Conservation (phyloP, 2,888 invertebrate species). For the Macaria liturata region DNA sequence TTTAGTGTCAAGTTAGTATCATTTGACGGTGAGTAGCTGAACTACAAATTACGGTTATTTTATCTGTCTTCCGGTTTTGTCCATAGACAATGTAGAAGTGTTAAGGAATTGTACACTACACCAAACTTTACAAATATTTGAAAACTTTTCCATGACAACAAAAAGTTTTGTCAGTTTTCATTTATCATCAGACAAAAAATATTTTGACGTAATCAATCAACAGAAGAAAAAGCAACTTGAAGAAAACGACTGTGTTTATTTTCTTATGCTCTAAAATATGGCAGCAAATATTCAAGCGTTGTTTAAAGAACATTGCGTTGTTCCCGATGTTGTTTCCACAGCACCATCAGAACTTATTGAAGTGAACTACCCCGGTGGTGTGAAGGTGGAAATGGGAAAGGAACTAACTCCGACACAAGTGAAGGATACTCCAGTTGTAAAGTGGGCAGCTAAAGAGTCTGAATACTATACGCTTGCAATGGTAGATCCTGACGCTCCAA, state of each 20-base stretch:
- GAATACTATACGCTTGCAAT: constrained; percentile 86
- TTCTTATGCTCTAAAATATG: too few species aligned
- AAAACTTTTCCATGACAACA: background rate
- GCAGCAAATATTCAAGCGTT: constrained; percentile 59
- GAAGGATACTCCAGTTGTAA: constrained; percentile 86
- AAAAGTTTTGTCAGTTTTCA: background rate
- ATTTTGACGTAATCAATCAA: background rate
- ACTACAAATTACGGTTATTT: background rate
- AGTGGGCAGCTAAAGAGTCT: constrained; percentile 83
- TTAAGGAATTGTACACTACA: background rate
- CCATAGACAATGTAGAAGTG: background rate
- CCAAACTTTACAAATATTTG: background rate
- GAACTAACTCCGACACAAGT: constrained; percentile 88
- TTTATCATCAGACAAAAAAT: background rate
- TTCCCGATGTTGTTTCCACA: constrained; percentile 87
- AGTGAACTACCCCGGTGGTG: constrained; percentile 77
- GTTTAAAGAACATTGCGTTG: constrained; percentile 80
- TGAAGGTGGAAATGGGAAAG: constrained; percentile 84
- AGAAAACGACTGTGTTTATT: too few species aligned
- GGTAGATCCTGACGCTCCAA: constrained; percentile 91
- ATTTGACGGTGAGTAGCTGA: background rate
- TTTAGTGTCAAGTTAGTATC: background rate
- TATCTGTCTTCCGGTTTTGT: background rate
- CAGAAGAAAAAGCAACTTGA: too few species aligned
- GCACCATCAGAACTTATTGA: constrained; percentile 79